Base-by-base conservation (phyloP, 2,888 invertebrate species). In the Dynastes maya region DNA sequence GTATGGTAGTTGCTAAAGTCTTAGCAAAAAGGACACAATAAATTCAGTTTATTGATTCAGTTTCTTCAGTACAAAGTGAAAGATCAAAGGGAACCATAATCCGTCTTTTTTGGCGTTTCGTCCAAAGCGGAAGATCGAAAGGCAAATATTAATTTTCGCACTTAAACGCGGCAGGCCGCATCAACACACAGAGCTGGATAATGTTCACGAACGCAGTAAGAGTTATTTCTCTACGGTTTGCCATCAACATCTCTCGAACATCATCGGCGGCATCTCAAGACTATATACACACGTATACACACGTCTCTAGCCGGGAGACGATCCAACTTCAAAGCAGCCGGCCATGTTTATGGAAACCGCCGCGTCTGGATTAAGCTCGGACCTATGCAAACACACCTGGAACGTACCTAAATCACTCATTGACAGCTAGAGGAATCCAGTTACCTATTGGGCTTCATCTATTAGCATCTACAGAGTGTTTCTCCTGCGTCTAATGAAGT, bases 301-400 rank as follows among this genome's bases (percentile, higher is more conserved):
- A 67, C 67, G 45, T 67, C 22, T 49, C 16, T 11, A 67, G 49
- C 8, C 58, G 58, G 22, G 37, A 45, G 45, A 72, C n/a, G 37
- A 72, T 72, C 29, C 27, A 27, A 68, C 68, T 51, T 68, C 72
- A 72, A 72, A 72, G 72, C n/a, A 37, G 61, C 37, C 87, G 86
- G 87, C 85, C 84, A 82, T 86, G 86, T 87, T 86, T 86, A 86
- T 85, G 84, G 84, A 83, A 82, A 81, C 84, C 83, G 83, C 82
- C 82, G 81, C 79, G 85, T 85, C 83, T 78, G 79, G 79, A 80
- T 80, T 81, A 78, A 80, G 82, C 58, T 37, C 80, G 80, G 85
- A 82, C 86, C 85, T 86, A 85, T 84, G 85, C 85, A 88, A 88
- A 88, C 86, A 88, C 88, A 88, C 88, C 88, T 88, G 88, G 88